Evolutionary conservation across 2,113 vertebrate species (phyloP).

Genomic region (Accipiter virgatus): DNA sequence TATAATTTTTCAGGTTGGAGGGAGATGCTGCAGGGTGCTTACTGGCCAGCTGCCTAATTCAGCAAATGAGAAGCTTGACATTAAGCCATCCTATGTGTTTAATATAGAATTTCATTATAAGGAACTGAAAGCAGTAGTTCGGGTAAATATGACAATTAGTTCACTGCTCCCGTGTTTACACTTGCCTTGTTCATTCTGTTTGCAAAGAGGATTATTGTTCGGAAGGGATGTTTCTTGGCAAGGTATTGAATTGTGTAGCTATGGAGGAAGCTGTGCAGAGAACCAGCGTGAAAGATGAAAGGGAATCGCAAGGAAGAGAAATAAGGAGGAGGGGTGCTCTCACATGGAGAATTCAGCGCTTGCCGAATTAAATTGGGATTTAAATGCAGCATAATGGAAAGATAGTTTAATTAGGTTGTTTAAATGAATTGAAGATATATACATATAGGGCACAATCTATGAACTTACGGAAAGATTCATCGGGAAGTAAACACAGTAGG

Average conservation of each 20-base stretch:
- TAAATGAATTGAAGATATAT: not conserved
- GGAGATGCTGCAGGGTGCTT: not conserved
- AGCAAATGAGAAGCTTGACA: not conserved
- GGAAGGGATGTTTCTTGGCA: not conserved
- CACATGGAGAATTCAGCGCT: not conserved
- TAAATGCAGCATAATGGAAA: not conserved
- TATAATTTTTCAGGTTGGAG: not conserved
- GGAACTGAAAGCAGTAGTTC: not conserved
- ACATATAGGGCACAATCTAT: accelerated
- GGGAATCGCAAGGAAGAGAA: not conserved
- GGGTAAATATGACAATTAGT: not conserved
- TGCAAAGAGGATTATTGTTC: not conserved
- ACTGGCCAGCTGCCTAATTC: not conserved
- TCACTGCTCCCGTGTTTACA: not conserved
- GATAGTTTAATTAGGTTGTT: not conserved
- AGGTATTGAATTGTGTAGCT: not conserved
- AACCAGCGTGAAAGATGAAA: not conserved
- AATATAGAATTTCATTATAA: not conserved
- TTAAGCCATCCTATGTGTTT: not conserved
- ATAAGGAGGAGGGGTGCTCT: not conserved
- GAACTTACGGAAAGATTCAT: accelerated
- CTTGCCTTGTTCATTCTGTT: not conserved
- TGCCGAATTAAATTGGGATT: not conserved
- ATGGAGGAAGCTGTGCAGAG: not conserved
- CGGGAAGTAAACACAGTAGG: not conserved